phyloP scores from a whole-genome alignment of 2,113 vertebrate species.

The Gambusia affinis region DNA sequence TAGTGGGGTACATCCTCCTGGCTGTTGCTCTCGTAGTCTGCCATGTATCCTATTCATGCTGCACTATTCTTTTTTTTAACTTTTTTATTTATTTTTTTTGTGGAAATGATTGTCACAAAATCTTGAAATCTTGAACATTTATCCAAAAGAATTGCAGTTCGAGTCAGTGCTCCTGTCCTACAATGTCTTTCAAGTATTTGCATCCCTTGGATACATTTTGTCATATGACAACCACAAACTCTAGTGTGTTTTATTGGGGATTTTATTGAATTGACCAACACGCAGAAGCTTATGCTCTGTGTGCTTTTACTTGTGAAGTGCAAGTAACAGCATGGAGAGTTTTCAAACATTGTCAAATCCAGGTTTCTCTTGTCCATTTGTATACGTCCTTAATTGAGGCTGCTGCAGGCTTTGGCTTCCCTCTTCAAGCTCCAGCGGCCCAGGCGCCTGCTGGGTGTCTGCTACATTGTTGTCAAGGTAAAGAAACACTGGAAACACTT shows the following conservation, averaged over 20 bases:
- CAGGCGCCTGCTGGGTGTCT: constrained; percentile 90
- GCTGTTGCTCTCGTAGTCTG: constrained; percentile 92
- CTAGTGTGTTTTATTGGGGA: background rate
- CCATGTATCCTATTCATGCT: constrained; percentile 90
- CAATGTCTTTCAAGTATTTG: too few relatives aligned
- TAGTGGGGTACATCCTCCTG: constrained; percentile 93
- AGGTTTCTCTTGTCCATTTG: background rate
- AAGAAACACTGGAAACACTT: constrained; percentile 15
- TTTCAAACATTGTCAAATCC: background rate
- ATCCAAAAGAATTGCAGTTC: too few relatives aligned
- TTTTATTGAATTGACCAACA: background rate
- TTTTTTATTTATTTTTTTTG: background rate
- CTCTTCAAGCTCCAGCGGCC: constrained; percentile 93
- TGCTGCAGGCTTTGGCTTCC: constrained; percentile 87
- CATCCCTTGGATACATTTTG: too few relatives aligned
- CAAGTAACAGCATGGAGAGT: background rate
- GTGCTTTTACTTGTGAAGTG: background rate
- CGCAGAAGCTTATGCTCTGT: background rate
- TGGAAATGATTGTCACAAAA: background rate
- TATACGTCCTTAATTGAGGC: constrained; percentile 76
- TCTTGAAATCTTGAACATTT: too few relatives aligned
- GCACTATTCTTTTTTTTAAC: too few relatives aligned
- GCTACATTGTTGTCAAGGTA: constrained; percentile 99
- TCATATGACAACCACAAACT: too few relatives aligned
- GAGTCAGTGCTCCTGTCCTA: too few relatives aligned